These are phyloP conservation scores for Heterotilapia buettikoferi DNA, from an alignment of 2,113 vertebrate species.

Conservation along the genomic window DNA sequence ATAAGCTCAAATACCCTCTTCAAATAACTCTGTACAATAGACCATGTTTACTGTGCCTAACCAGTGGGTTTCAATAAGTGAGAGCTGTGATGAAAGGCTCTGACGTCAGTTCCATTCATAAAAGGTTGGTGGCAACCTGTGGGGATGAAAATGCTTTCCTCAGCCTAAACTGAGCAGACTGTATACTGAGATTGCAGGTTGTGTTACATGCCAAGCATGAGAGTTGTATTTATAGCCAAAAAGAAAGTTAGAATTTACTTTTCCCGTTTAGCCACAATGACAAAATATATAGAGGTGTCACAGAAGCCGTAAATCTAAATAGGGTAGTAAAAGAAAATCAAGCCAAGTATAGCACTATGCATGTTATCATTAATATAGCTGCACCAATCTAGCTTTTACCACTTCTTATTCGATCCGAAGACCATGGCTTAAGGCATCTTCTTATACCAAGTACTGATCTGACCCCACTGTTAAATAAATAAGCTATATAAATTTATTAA, in stretches of 20 bases:
- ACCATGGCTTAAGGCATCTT: not conserved
- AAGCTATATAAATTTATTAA: not conserved
- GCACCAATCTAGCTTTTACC: not conserved
- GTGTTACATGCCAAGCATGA: conserved; percentile 31
- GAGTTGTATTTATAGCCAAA: conserved; percentile 46
- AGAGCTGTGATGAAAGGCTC: conserved; percentile 30
- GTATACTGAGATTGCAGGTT: conserved; percentile 26
- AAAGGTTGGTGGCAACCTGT: conserved; percentile 40
- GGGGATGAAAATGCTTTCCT: conserved; percentile 46
- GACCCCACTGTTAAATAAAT: not conserved
- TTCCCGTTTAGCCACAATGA: not conserved
- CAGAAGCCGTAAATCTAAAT: not conserved
- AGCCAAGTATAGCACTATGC: not conserved
- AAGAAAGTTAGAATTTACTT: conserved; percentile 21
- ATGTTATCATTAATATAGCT: not conserved
- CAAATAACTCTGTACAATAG: conserved; percentile 27
- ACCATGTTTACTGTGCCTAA: not conserved
- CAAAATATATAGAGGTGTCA: not conserved
- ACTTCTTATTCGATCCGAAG: not conserved
- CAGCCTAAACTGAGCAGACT: conserved; percentile 23
- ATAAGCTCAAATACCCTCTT: conserved; percentile 33
- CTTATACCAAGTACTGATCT: not conserved
- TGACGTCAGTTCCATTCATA: conserved; percentile 49
- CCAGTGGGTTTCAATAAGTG: conserved; percentile 29
- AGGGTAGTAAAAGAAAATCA: not conserved